Evolutionary conservation across 2,888 invertebrate genomes (phyloP), one percentile per base, ranked within the genome.

Genomic region (Trilocha varians): DNA sequence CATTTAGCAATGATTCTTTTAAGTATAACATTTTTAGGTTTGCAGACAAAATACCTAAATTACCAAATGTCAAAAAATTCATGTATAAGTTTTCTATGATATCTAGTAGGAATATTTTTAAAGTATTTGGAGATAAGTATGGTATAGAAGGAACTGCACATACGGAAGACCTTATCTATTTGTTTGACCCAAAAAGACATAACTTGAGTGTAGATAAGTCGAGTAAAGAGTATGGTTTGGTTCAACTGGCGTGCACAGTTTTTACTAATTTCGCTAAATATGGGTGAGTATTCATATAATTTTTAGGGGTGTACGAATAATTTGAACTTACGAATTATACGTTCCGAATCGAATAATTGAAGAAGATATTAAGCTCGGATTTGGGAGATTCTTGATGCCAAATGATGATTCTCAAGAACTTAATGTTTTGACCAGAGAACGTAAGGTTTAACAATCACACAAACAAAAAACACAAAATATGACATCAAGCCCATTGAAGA

Each of bases 191-290:
- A 0, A 70, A 70, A 35, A 32, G 16, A 0, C 42, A 49, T 3
- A 57, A 64, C 14, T 18, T 75, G 14, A 57, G 58, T 3, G 39
- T 72, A 11, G 61, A 65, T 34, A 67, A 61, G 13, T 50, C 46
- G 13, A 59, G 54, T 13, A 59, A 57, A 40, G 65, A 66, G 16
- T 68, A 65, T 39, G 50, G 64, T 14, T 55, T 77, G 45, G 51
- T 78, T 2, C 53, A 68, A 15, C 59, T 69, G 14, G 60, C 58
- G 1, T 72, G 72, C 44, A 46, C 53, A 0, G 41, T 75, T 1
- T 76, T 76, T 35, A 71, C 70, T 0, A 78, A 77, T 45, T 77
- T 77, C 38, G 76, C 75, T 2, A 75, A 75, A 54, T 68, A 59
- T 45, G 75, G 78, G 78, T 76, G 45, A 68, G 71, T 60, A 8